phyloP scores from a whole-genome alignment of 2,888 invertebrate species.

The Agonopterix subpropinquella region DNA sequence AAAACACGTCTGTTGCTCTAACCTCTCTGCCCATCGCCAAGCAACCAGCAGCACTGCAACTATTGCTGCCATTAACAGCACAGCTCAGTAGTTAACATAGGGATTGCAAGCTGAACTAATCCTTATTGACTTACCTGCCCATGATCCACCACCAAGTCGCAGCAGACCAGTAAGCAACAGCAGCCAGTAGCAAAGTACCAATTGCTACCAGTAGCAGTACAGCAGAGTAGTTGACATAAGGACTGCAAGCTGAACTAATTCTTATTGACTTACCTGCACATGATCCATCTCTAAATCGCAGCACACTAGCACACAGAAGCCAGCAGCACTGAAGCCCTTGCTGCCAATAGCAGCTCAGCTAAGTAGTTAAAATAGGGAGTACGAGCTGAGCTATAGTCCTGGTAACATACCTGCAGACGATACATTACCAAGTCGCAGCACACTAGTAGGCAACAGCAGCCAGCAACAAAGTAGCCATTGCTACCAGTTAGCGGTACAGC shows the following conservation, averaged over 20 bases:
- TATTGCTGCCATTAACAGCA: no score
- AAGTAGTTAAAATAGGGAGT: not conserved
- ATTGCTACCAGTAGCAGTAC: no score
- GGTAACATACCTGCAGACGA: conserved; percentile 70
- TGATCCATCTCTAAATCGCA: conserved; percentile 82
- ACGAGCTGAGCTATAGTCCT: not conserved
- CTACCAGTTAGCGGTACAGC: no score
- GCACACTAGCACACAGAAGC: conserved; percentile 81
- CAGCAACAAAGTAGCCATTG: no score
- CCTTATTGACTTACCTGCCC: conserved; percentile 55
- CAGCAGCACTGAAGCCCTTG: conserved; percentile 42
- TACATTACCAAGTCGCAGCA: conserved; percentile 83
- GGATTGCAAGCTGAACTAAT: no score
- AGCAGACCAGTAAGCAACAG: conserved; percentile 83
- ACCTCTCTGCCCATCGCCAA: no score
- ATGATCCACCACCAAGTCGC: conserved; percentile 83
- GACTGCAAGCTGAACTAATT: no score
- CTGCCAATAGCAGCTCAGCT: not conserved
- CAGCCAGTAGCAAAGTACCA: conserved; percentile 44
- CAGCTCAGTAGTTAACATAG: no score
- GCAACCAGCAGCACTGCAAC: not conserved
- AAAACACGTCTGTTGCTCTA: no score
- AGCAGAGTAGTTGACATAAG: no score
- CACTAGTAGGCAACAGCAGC: conserved; percentile 84
- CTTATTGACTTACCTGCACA: conserved; percentile 62